Evolutionary conservation across 2,888 invertebrate genomes (phyloP), one percentile per base, ranked within the genome.

Genomic region (Mimas tiliae): DNA sequence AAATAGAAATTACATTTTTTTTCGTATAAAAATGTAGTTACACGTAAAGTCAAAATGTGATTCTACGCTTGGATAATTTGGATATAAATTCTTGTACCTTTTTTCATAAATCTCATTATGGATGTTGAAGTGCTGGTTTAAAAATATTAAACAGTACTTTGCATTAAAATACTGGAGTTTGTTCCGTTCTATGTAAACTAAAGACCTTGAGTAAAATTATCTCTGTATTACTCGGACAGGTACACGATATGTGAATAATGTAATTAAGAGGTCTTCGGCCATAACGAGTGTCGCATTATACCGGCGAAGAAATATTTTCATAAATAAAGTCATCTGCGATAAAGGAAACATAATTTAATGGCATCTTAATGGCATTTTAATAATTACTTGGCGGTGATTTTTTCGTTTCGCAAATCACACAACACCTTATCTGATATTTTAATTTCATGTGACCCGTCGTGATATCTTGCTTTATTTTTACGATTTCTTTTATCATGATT

Each of bases 211-310:
- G 67, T 21, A 65, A 68, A 69, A 71, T 78, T 74, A 77, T 76
- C 38, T 58, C 12, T 72, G 68, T 58, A 63, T 67, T 63, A 72
- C 65, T 71, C 74, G 67, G 72, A 72, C 71, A 71, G 75, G 65
- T 55, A 34, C 38, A 16, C 38, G 19, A 19, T 6, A 76, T 73
- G 72, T 70, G 72, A 76, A 73, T 76, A 78, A 78, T 74, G 82
- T 80, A 82, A 85, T 83, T 80, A 80, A 85, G 80, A 79, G 73
- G 75, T 82, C 76, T 72, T 55, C 38, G 55, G 38, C 38, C 55
- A 38, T 33, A 33, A 55, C 42, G 38, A 83, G 76, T 73, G 74
- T 74, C 74, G 66, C 78, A 83, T 85, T 82, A 84, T 75, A 76
- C 72, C 27, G 27, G 27, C 70, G 72, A 74, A 80, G 77, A 83